Percentiles rank a stretch among this genome's conserved stretches.
Evolutionary conservation across 1,140 invertebrate genomes (phyloP).

Genomic region (Cheumatopsyche charites): DNA sequence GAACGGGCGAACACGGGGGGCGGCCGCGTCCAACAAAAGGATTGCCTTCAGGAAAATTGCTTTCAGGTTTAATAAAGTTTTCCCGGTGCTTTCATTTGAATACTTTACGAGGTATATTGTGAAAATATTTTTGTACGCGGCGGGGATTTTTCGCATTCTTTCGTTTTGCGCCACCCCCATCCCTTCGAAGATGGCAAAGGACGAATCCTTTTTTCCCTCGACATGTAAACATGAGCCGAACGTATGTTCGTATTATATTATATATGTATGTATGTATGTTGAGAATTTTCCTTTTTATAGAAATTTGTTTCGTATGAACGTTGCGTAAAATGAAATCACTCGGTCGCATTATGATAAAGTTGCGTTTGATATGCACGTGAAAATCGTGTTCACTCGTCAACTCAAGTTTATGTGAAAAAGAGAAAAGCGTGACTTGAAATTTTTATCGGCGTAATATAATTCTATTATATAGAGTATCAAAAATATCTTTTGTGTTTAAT

Average conservation of each 20-base stretch:
- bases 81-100: conserved; percentile 49
- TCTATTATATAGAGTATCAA: no score
- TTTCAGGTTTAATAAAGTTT: conserved; percentile 49
- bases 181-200: background rate
- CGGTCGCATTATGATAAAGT: no score
- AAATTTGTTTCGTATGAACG: no score
- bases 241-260: background rate
- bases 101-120: conserved; percentile 49
- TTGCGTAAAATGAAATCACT: no score
- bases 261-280: background rate
- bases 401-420: no score
- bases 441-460: no score
- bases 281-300: background rate
- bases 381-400: no score
- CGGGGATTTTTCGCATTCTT: conserved; percentile 47
- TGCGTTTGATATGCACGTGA: no score
- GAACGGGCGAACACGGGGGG: conserved; percentile 39
- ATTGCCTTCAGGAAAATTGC: conserved; percentile 47
- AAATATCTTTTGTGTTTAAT: no score
- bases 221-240: background rate
- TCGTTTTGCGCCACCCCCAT: background rate
- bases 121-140: conserved; percentile 48
- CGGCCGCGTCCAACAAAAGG: conserved; percentile 43
- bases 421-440: no score
- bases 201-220: conserved; percentile 17